Evolutionary conservation across 2,113 vertebrate genomes (phyloP).

Genomic region (Campylorhamphus procurvoides): DNA sequence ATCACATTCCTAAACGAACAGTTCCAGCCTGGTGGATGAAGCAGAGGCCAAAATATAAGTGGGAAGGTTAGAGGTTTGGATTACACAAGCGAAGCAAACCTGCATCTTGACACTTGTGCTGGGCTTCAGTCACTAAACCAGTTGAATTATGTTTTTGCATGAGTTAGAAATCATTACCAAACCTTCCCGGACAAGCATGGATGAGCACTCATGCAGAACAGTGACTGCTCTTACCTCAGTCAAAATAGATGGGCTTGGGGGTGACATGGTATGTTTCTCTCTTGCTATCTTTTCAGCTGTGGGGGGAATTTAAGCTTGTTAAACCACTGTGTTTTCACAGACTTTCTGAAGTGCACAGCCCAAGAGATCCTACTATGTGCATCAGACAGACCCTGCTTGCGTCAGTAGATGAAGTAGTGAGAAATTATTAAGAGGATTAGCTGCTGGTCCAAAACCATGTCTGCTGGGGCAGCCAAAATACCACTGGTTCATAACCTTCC

Average conservation of each 20-base stretch:
- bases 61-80: neutral
- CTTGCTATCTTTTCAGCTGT: neutral
- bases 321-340: neutral
- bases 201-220: neutral
- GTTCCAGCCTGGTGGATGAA: neutral
- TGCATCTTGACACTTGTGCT: neutral
- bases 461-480: constrained; percentile 3
- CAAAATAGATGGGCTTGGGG: neutral
- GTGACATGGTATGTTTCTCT: neutral
- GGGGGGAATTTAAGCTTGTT: neutral
- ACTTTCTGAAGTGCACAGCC: neutral
- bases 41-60: neutral
- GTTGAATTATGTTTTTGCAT: neutral
- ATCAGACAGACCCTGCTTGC: neutral
- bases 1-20: neutral
- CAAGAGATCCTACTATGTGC: neutral
- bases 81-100: neutral
- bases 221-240: neutral
- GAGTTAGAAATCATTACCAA: neutral
- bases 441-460: neutral
- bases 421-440: constrained; percentile 41
- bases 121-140: neutral
- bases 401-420: neutral
- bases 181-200: neutral
- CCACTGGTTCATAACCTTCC: neutral